These are phyloP conservation scores for Atta cephalotes DNA, from an alignment of 1,140 invertebrate genomes.

Conservation along the genomic window DNA sequence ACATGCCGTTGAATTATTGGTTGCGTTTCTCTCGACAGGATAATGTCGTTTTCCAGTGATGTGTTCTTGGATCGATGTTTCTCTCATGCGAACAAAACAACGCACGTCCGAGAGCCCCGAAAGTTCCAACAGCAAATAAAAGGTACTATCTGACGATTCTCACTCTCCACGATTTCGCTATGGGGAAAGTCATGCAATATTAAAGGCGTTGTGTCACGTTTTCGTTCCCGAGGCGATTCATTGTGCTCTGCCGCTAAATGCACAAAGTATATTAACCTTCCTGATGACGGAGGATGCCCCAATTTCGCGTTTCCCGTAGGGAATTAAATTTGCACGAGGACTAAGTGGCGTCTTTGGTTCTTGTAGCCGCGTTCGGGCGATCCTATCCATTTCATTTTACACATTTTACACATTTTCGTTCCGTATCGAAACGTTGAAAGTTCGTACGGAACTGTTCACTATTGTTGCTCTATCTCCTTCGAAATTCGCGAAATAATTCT, in stretches of 20 bases:
- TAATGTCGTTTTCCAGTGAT: conserved; percentile 52
- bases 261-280: conserved; percentile 54
- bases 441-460: conserved; percentile 46
- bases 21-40: conserved; percentile 53
- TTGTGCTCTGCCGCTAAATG: conserved; percentile 45
- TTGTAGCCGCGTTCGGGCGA: conserved; percentile 15
- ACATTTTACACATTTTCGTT: background rate
- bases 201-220: conserved; percentile 45
- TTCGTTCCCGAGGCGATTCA: conserved; percentile 64
- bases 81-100: conserved; percentile 31
- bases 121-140: conserved; percentile 23
- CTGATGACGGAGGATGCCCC: conserved; percentile 58
- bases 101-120: background rate
- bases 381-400: conserved; percentile 66
- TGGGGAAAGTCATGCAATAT: conserved; percentile 24
- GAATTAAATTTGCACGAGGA: conserved; percentile 77
- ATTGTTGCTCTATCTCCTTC: conserved; percentile 14
- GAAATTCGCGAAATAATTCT: conserved; percentile 70
- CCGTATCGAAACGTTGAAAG: conserved; percentile 61
- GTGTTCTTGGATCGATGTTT: conserved; percentile 45
- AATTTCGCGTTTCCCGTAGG: conserved; percentile 65
- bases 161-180: conserved; percentile 6
- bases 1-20: conserved; percentile 48
- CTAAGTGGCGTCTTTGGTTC: conserved; percentile 76
- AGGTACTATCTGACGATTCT: background rate